phyloP scores from a whole-genome alignment of 2,888 invertebrate genomes.

The Brachyopa scutellaris region DNA sequence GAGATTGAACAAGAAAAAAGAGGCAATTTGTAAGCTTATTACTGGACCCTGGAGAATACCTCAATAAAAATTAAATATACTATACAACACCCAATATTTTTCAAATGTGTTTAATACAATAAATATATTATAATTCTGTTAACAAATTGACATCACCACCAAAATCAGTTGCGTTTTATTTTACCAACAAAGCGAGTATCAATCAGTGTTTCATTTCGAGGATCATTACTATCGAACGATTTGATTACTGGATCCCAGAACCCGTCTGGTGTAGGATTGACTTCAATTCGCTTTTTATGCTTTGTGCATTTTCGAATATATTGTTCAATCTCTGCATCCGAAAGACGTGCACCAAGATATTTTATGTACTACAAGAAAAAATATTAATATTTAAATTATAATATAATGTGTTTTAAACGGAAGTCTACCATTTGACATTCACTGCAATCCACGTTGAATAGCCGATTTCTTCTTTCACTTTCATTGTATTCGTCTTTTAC shows the following conservation, averaged over 20 bases:
- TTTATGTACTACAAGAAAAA: constrained; percentile 76
- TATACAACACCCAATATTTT: no score
- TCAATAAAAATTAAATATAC: no score
- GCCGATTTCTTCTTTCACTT: constrained; percentile 73
- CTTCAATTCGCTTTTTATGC: constrained; percentile 72
- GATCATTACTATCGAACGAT: constrained; percentile 78
- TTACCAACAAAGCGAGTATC: constrained; percentile 75
- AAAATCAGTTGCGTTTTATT: not conserved
- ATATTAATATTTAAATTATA: no score
- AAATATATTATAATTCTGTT: no score
- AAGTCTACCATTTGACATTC: constrained; percentile 77
- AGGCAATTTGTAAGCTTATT: constrained; percentile 96
- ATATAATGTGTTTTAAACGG: no score
- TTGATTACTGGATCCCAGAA: constrained; percentile 80
- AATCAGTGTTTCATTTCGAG: constrained; percentile 77
- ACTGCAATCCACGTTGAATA: constrained; percentile 75
- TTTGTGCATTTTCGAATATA: constrained; percentile 77
- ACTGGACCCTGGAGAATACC: no score
- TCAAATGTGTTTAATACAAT: no score
- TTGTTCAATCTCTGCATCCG: constrained; percentile 75
- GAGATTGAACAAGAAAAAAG: constrained; percentile 96
- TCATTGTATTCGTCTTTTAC: not conserved
- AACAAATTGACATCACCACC: not conserved
- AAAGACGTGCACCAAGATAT: constrained; percentile 76
- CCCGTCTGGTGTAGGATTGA: constrained; percentile 77